phyloP scores from a whole-genome alignment of 2,797 vertebrate genomes.

The Fistularia commersonii region DNA sequence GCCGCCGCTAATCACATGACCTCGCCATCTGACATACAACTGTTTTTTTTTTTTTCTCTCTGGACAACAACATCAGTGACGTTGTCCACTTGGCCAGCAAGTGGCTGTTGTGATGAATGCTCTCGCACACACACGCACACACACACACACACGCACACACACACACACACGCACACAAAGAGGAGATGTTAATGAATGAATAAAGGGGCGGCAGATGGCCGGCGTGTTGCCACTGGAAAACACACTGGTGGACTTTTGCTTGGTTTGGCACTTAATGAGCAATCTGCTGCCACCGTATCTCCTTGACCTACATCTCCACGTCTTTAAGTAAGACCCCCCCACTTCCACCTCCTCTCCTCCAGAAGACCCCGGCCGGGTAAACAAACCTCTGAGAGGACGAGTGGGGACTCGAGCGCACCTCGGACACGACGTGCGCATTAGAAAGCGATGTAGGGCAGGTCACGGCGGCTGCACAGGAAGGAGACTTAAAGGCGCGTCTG shows the following conservation, averaged over 20 bases:
- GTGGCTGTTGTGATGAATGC: conserved; percentile 56
- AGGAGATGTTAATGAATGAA: conserved; percentile 68
- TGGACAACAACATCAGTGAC: conserved; percentile 65
- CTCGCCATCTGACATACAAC: conserved; percentile 61
- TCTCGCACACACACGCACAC: conserved; percentile 24
- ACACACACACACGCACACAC: conserved; percentile 34
- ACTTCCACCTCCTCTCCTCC: too few species aligned
- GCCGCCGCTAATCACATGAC: conserved; percentile 57
- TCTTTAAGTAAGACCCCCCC: conserved; percentile 40
- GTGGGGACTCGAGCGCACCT: too few species aligned
- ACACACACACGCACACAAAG: conserved; percentile 41
- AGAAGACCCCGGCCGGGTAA: conserved; percentile 15
- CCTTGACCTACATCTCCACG: conserved; percentile 71
- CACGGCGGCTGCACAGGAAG: too few species aligned
- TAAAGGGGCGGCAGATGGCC: conserved; percentile 74
- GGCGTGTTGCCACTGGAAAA: conserved; percentile 68
- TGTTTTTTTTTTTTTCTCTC: conserved; percentile 55
- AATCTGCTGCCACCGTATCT: conserved; percentile 68
- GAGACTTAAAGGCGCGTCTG: too few species aligned
- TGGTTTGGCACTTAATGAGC: conserved; percentile 76
- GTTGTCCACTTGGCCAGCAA: conserved; percentile 46
- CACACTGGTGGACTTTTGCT: conserved; percentile 74
- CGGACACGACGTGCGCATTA: too few species aligned
- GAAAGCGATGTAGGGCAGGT: conserved; percentile 42
- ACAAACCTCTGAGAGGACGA: conserved; percentile 12